phyloP scores from a whole-genome alignment of 1,140 invertebrate genomes.

The Wasmannia auropunctata region DNA sequence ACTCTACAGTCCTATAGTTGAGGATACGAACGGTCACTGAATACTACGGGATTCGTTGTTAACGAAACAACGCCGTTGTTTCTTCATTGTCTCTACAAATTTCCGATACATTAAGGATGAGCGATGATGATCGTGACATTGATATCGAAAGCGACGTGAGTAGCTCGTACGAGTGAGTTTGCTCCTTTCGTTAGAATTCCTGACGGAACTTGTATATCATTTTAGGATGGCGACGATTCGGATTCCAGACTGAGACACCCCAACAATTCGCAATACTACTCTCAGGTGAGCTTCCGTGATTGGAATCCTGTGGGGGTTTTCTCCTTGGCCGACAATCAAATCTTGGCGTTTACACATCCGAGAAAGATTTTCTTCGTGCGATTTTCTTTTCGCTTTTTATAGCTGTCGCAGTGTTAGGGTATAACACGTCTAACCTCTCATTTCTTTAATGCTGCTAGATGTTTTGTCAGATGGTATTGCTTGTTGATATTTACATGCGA shows the following conservation, averaged over 20 bases:
- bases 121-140: constrained; percentile 96
- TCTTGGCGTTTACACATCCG: background rate
- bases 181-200: background rate
- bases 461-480: background rate
- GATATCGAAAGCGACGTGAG: constrained; percentile 97
- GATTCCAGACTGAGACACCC: constrained; percentile 86
- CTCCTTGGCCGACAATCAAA: background rate
- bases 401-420: background rate
- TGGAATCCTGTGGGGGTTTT: background rate
- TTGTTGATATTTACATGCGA: background rate
- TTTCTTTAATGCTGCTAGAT: background rate
- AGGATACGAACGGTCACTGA: background rate
- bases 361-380: background rate
- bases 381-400: background rate
- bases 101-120: constrained; percentile 86
- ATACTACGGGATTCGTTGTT: too few relatives aligned
- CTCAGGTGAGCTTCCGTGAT: constrained; percentile 83
- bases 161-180: constrained; percentile 59
- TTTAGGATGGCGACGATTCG: constrained; percentile 89
- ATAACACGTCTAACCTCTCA: background rate
- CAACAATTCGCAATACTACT: constrained; percentile 86
- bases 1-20: too few relatives aligned
- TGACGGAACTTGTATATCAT: constrained; percentile 31
- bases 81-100: background rate
- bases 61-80: background rate